Percentiles rank a stretch among this genome's conserved stretches.
Evolutionary conservation across 2,888 invertebrate genomes (phyloP).

Genomic region (Nephrocerus scutellatus): DNA sequence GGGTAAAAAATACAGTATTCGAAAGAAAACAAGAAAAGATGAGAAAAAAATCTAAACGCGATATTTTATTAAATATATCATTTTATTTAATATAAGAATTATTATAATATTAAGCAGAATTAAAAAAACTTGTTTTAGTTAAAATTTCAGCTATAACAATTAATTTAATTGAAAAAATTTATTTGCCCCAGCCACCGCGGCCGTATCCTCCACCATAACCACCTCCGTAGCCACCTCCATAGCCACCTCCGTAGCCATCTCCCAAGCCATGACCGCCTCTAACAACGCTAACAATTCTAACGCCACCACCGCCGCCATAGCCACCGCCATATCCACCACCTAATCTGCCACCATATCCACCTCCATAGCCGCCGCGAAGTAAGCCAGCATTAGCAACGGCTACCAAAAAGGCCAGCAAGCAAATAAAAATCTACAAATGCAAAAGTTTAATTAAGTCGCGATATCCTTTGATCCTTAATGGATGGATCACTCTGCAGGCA

Average conservation of each 20-base stretch:
- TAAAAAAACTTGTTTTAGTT: too few species aligned
- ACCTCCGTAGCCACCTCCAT: not conserved
- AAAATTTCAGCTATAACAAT: too few species aligned
- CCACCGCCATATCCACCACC: conserved; percentile 11
- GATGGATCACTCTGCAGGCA: not conserved
- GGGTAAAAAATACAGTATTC: too few species aligned
- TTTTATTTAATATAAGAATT: too few species aligned
- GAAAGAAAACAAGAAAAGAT: too few species aligned
- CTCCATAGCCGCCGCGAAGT: conserved; percentile 4
- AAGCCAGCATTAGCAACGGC: conserved; percentile 10
- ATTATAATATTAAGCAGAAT: too few species aligned
- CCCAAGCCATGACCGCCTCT: not conserved
- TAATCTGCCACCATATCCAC: conserved; percentile 10
- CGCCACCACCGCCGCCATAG: conserved; percentile 9
- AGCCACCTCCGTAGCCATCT: conserved; percentile 1
- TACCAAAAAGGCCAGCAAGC: conserved; percentile 12
- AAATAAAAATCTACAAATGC: conserved; percentile 13
- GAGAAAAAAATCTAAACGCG: too few species aligned
- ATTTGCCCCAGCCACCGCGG: conserved; percentile 1
- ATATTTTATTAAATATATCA: too few species aligned
- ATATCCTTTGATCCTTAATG: not conserved
- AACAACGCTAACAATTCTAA: conserved; percentile 3
- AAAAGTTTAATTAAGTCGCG: not conserved
- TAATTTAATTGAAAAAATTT: too few species aligned
- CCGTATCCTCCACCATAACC: not conserved